Evolutionary conservation across 2,797 vertebrate genomes (phyloP).

Genomic region (Leptatherina wallacei): DNA sequence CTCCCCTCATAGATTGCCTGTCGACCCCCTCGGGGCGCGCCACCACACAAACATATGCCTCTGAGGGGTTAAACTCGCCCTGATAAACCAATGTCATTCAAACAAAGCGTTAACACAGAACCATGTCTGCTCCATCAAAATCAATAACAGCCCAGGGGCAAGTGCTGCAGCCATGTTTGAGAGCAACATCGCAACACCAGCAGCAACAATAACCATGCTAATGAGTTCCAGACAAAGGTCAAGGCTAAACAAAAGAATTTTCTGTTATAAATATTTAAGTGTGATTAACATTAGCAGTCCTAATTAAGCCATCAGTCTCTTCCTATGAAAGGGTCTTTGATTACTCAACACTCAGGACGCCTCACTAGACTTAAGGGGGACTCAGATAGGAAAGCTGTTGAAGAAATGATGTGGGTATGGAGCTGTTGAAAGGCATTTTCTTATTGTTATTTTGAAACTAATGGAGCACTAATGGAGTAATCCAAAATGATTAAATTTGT

Average conservation of each 20-base stretch:
- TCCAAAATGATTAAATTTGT: constrained; percentile 17
- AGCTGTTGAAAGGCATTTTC: neutral
- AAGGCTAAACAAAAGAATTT: constrained; percentile 83
- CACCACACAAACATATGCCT: constrained; percentile 19
- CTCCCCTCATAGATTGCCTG: constrained; percentile 57
- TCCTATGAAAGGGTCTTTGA: constrained; percentile 65
- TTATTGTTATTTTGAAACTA: constrained; percentile 1
- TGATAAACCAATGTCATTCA: constrained; percentile 81
- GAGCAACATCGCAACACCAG: constrained; percentile 58
- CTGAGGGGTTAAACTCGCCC: constrained; percentile 51
- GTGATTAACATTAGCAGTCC: constrained; percentile 79
- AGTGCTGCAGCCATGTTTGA: constrained; percentile 46
- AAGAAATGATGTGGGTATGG: neutral
- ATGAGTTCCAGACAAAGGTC: constrained; percentile 83
- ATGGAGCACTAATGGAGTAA: neutral
- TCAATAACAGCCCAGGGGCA: constrained; percentile 72
- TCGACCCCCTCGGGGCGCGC: constrained; percentile 21
- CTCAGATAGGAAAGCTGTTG: constrained; percentile 18
- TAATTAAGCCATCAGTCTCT: constrained; percentile 80
- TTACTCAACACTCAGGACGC: constrained; percentile 65
- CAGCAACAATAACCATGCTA: constrained; percentile 78
- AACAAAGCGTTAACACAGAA: constrained; percentile 63
- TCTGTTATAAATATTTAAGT: constrained; percentile 85
- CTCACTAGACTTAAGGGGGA: constrained; percentile 47
- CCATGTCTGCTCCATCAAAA: constrained; percentile 70